Conservation (phyloP, 2,888 invertebrate species). For the Drosophila setosimentum region DNA sequence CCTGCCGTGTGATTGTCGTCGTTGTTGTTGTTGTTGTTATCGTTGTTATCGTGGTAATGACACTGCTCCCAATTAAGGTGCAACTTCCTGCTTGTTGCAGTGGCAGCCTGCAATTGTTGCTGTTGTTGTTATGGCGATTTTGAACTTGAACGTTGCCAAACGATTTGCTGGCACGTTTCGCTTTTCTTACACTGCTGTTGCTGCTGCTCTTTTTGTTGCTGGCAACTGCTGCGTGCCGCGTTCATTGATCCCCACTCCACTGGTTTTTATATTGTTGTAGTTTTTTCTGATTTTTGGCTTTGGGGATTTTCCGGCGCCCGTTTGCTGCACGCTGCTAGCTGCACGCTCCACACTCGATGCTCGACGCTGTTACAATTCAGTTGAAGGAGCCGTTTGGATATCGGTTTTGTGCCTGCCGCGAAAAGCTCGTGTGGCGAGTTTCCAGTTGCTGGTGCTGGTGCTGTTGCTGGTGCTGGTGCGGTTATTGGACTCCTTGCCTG, state of each 20-base stretch:
- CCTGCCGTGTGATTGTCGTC: constrained; percentile 17
- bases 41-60: constrained; percentile 67
- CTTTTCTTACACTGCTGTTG: constrained; percentile 66
- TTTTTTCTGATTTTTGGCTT: constrained; percentile 38
- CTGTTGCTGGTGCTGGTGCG: constrained; percentile 65
- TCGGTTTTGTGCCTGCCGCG: constrained; percentile 66
- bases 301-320: constrained; percentile 74
- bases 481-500: constrained; percentile 79
- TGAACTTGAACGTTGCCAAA: constrained; percentile 69
- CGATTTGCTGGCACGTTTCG: constrained; percentile 57
- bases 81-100: constrained; percentile 73
- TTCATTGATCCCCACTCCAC: constrained; percentile 71
- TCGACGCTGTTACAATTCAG: constrained; percentile 65
- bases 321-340: constrained; percentile 32
- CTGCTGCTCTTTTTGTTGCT: constrained; percentile 47
- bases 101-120: constrained; percentile 21
- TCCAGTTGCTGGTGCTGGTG: constrained; percentile 42
- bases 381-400: constrained; percentile 43
- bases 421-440: constrained; percentile 77
- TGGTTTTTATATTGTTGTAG: constrained; percentile 46
- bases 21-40: constrained; percentile 44
- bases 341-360: constrained; percentile 5
- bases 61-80: constrained; percentile 77
- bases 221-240: constrained; percentile 77
- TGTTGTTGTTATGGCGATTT: constrained; percentile 55